These are phyloP conservation scores for Callopanchax toddi DNA, from an alignment of 2,113 vertebrate species.

Conservation along the genomic window DNA sequence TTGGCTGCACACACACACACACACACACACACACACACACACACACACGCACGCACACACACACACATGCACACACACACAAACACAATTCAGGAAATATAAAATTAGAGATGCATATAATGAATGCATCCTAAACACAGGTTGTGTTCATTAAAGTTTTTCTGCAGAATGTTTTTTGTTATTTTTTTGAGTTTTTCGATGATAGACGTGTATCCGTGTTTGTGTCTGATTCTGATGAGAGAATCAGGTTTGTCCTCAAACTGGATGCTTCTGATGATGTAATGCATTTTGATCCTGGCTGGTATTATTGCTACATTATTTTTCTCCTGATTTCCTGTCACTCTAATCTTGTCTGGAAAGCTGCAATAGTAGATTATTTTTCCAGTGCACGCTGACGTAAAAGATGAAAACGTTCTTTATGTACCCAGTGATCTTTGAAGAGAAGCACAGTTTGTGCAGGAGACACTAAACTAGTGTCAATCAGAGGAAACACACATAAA, in stretches of 20 bases:
- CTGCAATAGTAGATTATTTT: conserved; percentile 2
- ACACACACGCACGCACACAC: too few species aligned
- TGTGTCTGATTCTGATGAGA: conserved; percentile 13
- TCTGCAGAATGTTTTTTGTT: neutral
- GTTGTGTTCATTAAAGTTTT: neutral
- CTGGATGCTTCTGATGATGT: conserved; percentile 42
- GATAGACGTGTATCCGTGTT: neutral
- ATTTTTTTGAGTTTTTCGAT: too few species aligned
- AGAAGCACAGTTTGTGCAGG: neutral
- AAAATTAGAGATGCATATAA: neutral
- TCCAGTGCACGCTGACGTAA: neutral
- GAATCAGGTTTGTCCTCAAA: conserved; percentile 40
- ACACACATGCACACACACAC: too few species aligned
- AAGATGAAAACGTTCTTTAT: neutral
- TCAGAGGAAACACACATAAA: too few species aligned
- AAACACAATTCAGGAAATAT: neutral
- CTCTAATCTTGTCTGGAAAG: conserved; percentile 27
- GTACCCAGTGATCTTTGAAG: neutral
- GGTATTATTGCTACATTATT: conserved; percentile 12
- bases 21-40: too few species aligned
- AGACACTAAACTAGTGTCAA: too few species aligned
- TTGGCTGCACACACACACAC: neutral
- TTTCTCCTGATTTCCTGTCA: conserved; percentile 12
- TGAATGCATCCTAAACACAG: neutral
- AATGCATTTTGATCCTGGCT: conserved; percentile 32